Base-by-base conservation (phyloP, 2,113 vertebrate species). In the Nannobrachium achirus region DNA sequence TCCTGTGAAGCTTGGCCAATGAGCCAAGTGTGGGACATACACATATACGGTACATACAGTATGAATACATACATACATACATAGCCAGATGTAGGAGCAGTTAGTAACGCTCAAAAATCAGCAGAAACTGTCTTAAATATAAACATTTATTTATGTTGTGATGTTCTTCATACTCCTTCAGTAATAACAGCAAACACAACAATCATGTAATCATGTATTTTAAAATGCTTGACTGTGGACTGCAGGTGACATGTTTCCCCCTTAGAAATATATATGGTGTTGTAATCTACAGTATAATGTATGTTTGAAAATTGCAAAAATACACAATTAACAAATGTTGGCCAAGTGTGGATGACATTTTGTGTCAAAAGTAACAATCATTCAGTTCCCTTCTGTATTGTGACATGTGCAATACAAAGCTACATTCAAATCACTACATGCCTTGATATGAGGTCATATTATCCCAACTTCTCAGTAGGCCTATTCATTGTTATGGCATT, bases 101-200 rank as follows among this genome's bases (percentile, higher is more conserved):
- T n/a, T n/a, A n/a, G n/a, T n/a, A n/a, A n/a, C n/a, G n/a, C n/a
- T 10, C 8, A 33, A 18, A 51, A 16, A 16, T 7, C 44, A 9
- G 40, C 19, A 57, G 48, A 53, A 10, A n/a, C 16, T 8, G 18
- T 68, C n/a, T 59, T n/a, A 70, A 70, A 78, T 78, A 66, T 71
- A 73, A 8, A 76, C 59, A 70, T 85, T 85, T 88, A 82, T 81
- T 33, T 83, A 66, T 70, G 6, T 20, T 40, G 69, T 72, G 7
- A 52, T 69, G 61, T 11, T 40, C 13, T 19, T 11, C 33, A 63
- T 42, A 50, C 63, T 63, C 58, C 63, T 64, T 42, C 25, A 33
- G 25, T 38, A n/a, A n/a, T n/a, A n/a, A 9, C 62, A 52, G 44
- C 15, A 45, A 40, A 58, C 25, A 33, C 25, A 63, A 80, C 56